Evolutionary conservation across 2,797 vertebrate species (phyloP).

Genomic region (Acanthiza pusilla): DNA sequence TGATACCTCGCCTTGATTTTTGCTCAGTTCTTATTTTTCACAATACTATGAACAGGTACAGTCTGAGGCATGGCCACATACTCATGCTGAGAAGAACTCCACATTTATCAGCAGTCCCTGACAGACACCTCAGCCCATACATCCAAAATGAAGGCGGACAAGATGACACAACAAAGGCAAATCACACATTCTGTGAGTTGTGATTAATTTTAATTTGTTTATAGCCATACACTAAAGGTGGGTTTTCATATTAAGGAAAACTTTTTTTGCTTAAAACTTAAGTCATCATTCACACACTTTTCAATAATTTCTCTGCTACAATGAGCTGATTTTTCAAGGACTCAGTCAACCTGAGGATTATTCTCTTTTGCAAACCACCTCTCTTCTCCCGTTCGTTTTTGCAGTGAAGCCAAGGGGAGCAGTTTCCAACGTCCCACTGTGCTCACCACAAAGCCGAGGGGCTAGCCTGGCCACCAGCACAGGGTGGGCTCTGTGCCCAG

Average conservation of each 20-base stretch:
- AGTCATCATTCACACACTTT: conserved; percentile 37
- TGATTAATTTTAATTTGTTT: conserved; percentile 72
- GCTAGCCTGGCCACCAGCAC: not conserved
- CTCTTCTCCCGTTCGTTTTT: not conserved
- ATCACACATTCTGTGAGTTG: conserved; percentile 52
- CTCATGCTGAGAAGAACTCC: not conserved
- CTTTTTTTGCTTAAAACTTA: conserved; percentile 26
- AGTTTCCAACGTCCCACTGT: not conserved
- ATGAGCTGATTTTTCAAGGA: conserved; percentile 24
- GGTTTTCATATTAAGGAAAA: conserved; percentile 48
- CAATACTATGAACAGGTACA: not conserved
- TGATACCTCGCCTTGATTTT: accelerated
- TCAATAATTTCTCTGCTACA: not conserved
- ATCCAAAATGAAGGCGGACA: not conserved
- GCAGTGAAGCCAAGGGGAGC: not conserved
- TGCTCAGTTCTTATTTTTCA: not conserved
- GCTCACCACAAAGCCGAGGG: not conserved
- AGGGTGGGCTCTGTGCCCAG: not conserved
- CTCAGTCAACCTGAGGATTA: conserved; percentile 6
- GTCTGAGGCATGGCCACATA: not conserved
- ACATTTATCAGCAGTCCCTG: not conserved
- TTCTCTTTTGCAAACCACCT: not conserved
- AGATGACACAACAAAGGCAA: conserved; percentile 55
- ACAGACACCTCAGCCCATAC: not conserved
- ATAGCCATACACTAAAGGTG: conserved; percentile 68